Evolutionary conservation across 2,797 vertebrate species (phyloP), one percentile per base, ranked within the genome.

Genomic region (Chaenodraco wilsoni): DNA sequence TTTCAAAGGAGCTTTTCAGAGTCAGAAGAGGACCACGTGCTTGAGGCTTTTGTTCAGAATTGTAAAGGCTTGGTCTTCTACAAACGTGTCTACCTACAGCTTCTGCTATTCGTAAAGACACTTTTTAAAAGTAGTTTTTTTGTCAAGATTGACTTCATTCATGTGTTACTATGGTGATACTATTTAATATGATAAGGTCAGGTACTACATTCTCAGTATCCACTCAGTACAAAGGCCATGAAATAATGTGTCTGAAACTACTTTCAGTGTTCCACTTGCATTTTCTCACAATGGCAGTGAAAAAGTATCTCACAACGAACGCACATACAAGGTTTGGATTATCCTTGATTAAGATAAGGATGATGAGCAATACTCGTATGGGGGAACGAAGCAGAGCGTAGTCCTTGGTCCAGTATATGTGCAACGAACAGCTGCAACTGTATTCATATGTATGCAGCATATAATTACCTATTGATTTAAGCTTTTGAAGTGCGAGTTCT

Each of bases 381-480:
- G 33, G 12, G 37, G 9, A 5, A 16, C 60, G 37, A 43, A 60
- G 19, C 55, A 7, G 55, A 72, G 40, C 6, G 0, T 2, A 62
- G 23, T 31, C 54, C 54, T 72, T 52, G 73, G 59, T 75, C 49
- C n/a, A 21, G 17, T 7, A 31, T 61, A 48, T 81, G 64, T 11
- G 67, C 78, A 59, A 46, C 48, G 54, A 59, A 17, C n/a, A 19
- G 37, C 56, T 85, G 69, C 64, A 69, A 77, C 80, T 89, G 83
- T 85, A 85, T 88, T 91, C 90, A 89, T 89, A 86, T 91, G 91
- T 87, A 89, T 90, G 81, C 63, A 19, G 70, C 71, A 84, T 66
- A 90, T 90, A 91, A 93, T 92, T 87, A 92, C 90, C 55, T 92
- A 91, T 93, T 69, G 91, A 93, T 93, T 87, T 61, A 56, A 71